Evolutionary conservation across 2,888 invertebrate genomes (phyloP), one percentile per base, ranked within the genome.

Genomic region (Tyria jacobaeae): DNA sequence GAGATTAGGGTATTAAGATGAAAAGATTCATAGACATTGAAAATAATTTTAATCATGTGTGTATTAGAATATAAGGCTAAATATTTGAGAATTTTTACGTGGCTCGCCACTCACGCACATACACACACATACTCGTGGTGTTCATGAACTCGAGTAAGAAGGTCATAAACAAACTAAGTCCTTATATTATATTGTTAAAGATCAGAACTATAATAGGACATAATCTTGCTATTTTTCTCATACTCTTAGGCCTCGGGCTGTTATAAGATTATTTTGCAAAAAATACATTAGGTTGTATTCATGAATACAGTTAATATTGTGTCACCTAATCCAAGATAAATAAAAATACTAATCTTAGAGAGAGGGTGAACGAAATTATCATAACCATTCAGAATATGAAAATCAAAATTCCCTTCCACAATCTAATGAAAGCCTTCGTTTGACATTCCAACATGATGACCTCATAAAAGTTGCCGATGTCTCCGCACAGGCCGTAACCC

Each of bases 391-490:
- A 37, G 37, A 53, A 39, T 57, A 57, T 49, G 49, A 37, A 49
- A 57, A 57, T 49, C 49, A 39, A 57, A 57, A 57, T 57, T 49
- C 27, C 24, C 37, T 39, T 21, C 39, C 57, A 31, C 50, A 27
- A 31, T 10, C 50, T 57, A 50, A 55, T 55, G 55, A 51, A 56
- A 56, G 60, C 14, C 44, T 44, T 57, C 57, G 57, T 57, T 61
- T 52, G 51, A 57, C 53, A 53, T 62, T 53, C 53, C 27, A 39
- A 48, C 27, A 62, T 34, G 62, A 62, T 53, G 62, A 37, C 24
- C 47, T 48, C 57, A 49, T 62, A 62, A 62, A 62, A 57, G 57
- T 57, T 47, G 5, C 39, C 39, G 53, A 53, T 52, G 51, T 52
- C 47, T 62, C 57, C 56, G 15, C 51, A 44, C 25, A 47, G 47